Evolutionary conservation across 2,113 vertebrate species (phyloP).

Genomic region (Solea senegalensis): DNA sequence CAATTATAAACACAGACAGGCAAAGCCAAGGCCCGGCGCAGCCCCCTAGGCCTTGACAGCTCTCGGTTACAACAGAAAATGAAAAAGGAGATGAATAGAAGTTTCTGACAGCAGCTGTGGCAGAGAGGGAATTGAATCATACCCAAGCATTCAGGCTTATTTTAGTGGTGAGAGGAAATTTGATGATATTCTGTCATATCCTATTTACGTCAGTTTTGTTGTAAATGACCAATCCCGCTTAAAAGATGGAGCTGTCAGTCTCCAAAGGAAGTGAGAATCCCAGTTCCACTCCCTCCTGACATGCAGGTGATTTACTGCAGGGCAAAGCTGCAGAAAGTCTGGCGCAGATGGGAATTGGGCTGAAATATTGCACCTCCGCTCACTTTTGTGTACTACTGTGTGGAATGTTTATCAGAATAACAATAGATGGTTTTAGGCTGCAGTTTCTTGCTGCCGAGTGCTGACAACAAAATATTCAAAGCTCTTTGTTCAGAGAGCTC

Average conservation of each 20-base stretch:
- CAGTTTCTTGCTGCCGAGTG: neutral
- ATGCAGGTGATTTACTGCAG: slow-evolving; percentile 37
- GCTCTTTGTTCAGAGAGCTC: neutral
- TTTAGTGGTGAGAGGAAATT: slow-evolving; percentile 48
- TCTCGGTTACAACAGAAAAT: slow-evolving; percentile 71
- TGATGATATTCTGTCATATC: slow-evolving; percentile 71
- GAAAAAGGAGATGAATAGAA: slow-evolving; percentile 72
- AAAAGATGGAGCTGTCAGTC: slow-evolving; percentile 49
- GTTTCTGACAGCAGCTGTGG: slow-evolving; percentile 62
- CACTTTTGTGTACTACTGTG: slow-evolving; percentile 12
- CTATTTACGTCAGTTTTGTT: slow-evolving; percentile 62
- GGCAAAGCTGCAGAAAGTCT: neutral
- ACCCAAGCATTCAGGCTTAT: slow-evolving; percentile 62
- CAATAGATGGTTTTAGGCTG: slow-evolving; percentile 2
- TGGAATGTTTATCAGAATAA: slow-evolving; percentile 11
- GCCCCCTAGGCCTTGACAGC: slow-evolving; percentile 65
- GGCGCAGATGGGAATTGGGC: slow-evolving; percentile 1
- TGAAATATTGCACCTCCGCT: slow-evolving; percentile 10
- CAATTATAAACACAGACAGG: slow-evolving; percentile 73
- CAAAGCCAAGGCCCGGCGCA: slow-evolving; percentile 57
- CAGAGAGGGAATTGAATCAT: slow-evolving; percentile 70
- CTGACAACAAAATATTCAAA: slow-evolving; percentile 11
- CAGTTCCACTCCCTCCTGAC: slow-evolving; percentile 7
- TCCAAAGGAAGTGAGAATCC: slow-evolving; percentile 18
- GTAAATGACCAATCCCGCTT: slow-evolving; percentile 56